phyloP scores from a whole-genome alignment of 2,797 vertebrate species.

The Phalloptychus januarius region DNA sequence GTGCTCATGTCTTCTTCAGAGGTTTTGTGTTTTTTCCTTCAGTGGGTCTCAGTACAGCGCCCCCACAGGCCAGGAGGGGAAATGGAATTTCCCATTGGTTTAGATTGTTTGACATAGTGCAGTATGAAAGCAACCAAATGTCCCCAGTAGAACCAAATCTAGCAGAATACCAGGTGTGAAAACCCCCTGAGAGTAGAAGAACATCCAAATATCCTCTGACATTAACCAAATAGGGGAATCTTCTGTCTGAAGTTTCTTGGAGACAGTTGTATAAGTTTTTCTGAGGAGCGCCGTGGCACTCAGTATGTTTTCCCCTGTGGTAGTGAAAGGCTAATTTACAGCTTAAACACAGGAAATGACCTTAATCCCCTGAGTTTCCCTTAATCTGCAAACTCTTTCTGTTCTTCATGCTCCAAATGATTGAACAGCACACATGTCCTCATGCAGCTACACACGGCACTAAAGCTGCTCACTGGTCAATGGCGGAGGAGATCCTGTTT shows the following conservation, averaged over 20 bases:
- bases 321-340: constrained; percentile 67
- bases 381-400: constrained; percentile 77
- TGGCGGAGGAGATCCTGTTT: constrained; percentile 56
- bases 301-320: constrained; percentile 46
- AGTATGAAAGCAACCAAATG: too few relatives aligned
- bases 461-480: constrained; percentile 60
- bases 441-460: constrained; percentile 10
- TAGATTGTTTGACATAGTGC: too few relatives aligned
- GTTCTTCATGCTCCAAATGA: constrained; percentile 77
- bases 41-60: too few relatives aligned
- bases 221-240: not conserved
- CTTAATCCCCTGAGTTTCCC: constrained; percentile 73
- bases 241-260: constrained; percentile 6
- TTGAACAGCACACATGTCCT: constrained; percentile 44
- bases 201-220: not conserved
- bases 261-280: constrained; percentile 14
- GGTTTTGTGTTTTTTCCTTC: too few relatives aligned
- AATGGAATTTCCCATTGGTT: too few relatives aligned
- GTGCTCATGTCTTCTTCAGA: too few relatives aligned
- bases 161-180: too few relatives aligned
- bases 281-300: constrained; percentile 21
- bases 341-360: constrained; percentile 75
- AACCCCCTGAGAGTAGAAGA: not conserved
- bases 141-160: too few relatives aligned
- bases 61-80: too few relatives aligned